A percentile compares a stretch with the other conserved stretches of the same genome.
Evolutionary conservation across 2,797 vertebrate species (phyloP).

Genomic region (Falco naumanni): DNA sequence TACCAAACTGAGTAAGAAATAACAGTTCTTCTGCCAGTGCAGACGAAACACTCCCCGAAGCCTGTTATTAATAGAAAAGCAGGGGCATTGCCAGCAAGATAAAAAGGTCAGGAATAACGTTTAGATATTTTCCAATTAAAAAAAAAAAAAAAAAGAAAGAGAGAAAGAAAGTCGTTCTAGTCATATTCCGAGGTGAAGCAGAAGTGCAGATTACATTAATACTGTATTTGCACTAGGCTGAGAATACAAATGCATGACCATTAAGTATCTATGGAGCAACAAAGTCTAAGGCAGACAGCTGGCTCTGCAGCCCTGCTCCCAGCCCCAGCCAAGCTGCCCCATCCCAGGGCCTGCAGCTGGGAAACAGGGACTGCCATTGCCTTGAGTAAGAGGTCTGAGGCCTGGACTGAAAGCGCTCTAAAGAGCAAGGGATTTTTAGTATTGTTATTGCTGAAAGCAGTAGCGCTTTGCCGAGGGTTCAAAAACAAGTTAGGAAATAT

Average conservation of each 20-base stretch:
- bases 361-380: neutral
- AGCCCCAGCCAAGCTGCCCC: fast-evolving
- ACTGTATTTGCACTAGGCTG: neutral
- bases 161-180: neutral
- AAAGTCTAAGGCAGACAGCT: neutral
- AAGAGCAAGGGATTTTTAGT: neutral
- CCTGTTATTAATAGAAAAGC: constrained; percentile 53
- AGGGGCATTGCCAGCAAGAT: neutral
- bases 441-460: neutral
- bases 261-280: neutral
- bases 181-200: neutral
- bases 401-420: neutral
- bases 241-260: neutral
- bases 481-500: neutral
- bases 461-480: neutral
- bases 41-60: constrained; percentile 13
- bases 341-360: neutral
- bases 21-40: constrained; percentile 22
- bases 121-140: constrained; percentile 29
- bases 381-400: neutral
- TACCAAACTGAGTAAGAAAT: constrained; percentile 40
- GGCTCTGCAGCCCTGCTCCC: neutral
- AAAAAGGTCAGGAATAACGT: constrained; percentile 50
- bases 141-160: neutral
- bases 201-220: neutral